Conservation (phyloP, 2,797 vertebrate genomes). For the Oophaga sylvatica region DNA sequence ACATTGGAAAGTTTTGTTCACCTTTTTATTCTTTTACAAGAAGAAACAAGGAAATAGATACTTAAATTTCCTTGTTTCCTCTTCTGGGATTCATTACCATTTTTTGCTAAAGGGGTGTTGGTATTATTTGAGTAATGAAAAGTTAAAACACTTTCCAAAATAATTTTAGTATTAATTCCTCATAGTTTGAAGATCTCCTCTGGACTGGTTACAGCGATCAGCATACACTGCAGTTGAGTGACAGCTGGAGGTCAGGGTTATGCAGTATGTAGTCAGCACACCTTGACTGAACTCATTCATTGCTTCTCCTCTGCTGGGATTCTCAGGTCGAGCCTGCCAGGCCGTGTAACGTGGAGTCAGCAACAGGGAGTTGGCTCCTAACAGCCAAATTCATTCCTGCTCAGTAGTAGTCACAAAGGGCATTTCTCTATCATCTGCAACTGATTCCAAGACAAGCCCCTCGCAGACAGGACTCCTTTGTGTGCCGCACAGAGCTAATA, state of each 20-base stretch:
- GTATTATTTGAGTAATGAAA: too few relatives aligned
- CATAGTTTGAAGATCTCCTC: too few relatives aligned
- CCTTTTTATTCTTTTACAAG: too few relatives aligned
- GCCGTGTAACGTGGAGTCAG: slow-evolving; percentile 72
- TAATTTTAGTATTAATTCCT: too few relatives aligned
- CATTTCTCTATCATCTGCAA: slow-evolving; percentile 77
- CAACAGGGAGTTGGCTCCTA: slow-evolving; percentile 73
- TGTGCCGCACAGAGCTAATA: slow-evolving; percentile 67
- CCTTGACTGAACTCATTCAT: slow-evolving; percentile 78
- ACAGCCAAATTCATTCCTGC: slow-evolving; percentile 78
- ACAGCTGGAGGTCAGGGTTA: slow-evolving; percentile 67
- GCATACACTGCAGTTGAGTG: slow-evolving; percentile 59
- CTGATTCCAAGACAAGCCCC: slow-evolving; percentile 74
- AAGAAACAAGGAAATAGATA: too few relatives aligned
- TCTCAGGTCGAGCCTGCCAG: slow-evolving; percentile 71
- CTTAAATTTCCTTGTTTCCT: too few relatives aligned
- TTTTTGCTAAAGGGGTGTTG: too few relatives aligned
- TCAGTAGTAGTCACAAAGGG: slow-evolving; percentile 76
- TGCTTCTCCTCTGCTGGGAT: slow-evolving; percentile 72
- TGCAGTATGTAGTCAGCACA: slow-evolving; percentile 66
- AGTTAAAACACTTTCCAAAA: too few relatives aligned
- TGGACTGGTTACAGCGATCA: neutral
- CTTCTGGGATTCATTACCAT: too few relatives aligned
- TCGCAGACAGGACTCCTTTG: slow-evolving; percentile 77
- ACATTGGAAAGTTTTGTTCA: too few relatives aligned